Evolutionary conservation across 2,888 invertebrate genomes (phyloP), one percentile per base, ranked within the genome.

Genomic region (Belgica antarctica): DNA sequence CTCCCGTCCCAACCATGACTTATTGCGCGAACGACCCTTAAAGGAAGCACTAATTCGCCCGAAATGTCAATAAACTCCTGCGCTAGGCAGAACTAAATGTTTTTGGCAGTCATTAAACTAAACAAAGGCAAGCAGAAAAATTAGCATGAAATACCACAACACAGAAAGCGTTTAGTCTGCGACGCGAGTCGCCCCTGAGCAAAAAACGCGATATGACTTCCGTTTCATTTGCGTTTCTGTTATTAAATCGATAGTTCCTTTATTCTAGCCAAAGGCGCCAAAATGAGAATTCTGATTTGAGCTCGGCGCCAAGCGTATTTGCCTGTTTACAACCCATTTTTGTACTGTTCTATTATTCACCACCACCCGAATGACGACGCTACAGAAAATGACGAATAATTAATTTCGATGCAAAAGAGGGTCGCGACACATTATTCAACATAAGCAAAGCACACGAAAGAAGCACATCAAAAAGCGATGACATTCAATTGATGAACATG

Each of bases 191-290:
- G n/a, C 27, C 27, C n/a, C 25, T 27, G 22, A 59, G 7, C 8
- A 12, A 46, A 15, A 24, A 41, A 66, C 36, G 65, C 65, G 28
- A 25, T 17, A 31, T 24, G 24, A 34, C 68, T 68, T 68, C 68
- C 68, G 68, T 68, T 68, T 68, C 68, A 68, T 68, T 68, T 68
- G 68, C 68, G 34, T 68, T 65, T 46, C n/a, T 52, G 46, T 34
- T 68, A 68, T 68, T 68, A 57, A 68, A 68, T 68, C 68, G 46
- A 68, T 68, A 68, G 52, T 57, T 57, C 68, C 22, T 25, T 68
- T 46, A 10, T 4, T 5, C 52, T 19, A 57, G 31, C 57, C 28
- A 57, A 52, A 68, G 68, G 68, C 68, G 68, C 68, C 68, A 68
- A 68, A 68, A 57, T 28, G 68, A 12, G 57, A 31, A 52, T 68